Evolutionary conservation across 1,140 invertebrate genomes (phyloP), one percentile per base, ranked within the genome.

Genomic region (Drosophila malerkotliana): DNA sequence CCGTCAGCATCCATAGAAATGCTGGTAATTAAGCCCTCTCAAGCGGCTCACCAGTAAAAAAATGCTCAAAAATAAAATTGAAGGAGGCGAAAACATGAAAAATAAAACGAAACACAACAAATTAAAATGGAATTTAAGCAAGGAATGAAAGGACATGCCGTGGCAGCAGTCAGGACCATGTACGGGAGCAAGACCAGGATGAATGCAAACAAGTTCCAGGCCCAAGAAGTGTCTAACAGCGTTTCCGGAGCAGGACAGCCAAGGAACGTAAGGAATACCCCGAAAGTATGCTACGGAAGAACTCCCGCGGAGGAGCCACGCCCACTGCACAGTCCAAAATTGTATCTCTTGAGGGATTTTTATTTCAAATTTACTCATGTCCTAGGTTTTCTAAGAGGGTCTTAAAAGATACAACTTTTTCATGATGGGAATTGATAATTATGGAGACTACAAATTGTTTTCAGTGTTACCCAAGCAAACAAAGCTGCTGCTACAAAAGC

Each of bases 71-170:
- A 66, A 59, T 30, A 77, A 61, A 52, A 58, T 10, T 21, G 55
- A 34, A 47, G 18, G 4, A 44, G 24, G 49, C 14, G 18, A 32
- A 66, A 58, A 62, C 55, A 59, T 71, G 45, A 47, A 72, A 52
- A 72, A 61, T 44, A 57, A 69, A 64, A 61, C 58, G 62, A 56
- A 77, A 72, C 63, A 72, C 82, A 77, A 85, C 61, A 87, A 82
- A 78, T 82, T 82, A 88, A 87, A 87, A 88, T 88, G 72, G 75
- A 88, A 87, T 82, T 87, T 76, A 82, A 83, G 68, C 52, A 48
- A 32, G 51, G 45, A 54, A 57, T 57, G 60, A 56, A 69, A 53
- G 32, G 41, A 60, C 5, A 30, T 37, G 69, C 58, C 58, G 73
- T 61, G 64, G 57, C 57, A 44, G 72, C 52, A 60, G 71, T 52